phyloP scores from a whole-genome alignment of 2,888 invertebrate species.

The Zeuzera pyrina region DNA sequence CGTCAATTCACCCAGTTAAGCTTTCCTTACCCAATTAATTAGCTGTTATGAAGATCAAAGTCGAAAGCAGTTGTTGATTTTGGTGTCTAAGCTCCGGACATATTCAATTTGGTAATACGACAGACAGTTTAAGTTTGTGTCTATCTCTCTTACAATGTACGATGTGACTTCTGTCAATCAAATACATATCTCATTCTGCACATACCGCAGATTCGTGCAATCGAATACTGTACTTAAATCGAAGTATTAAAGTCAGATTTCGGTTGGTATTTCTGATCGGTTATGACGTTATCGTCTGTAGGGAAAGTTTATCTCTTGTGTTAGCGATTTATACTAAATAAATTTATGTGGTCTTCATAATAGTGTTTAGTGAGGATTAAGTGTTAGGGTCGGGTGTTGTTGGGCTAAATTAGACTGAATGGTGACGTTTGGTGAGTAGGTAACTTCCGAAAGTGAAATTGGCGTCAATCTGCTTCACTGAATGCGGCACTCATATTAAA shows the following conservation, averaged over 20 bases:
- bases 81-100: constrained; percentile 33
- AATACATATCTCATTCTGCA: constrained; percentile 37
- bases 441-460: constrained; percentile 36
- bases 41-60: constrained; percentile 64
- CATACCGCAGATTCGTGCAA: constrained; percentile 20
- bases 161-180: constrained; percentile 55
- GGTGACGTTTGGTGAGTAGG: constrained; percentile 41
- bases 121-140: constrained; percentile 55
- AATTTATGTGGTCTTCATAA: constrained; percentile 53
- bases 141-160: constrained; percentile 42
- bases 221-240: constrained; percentile 22
- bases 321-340: constrained; percentile 55
- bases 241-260: constrained; percentile 20
- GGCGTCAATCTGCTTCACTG: constrained; percentile 58
- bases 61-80: constrained; percentile 40
- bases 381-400: constrained; percentile 32
- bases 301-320: constrained; percentile 47
- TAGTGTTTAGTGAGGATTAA: constrained; percentile 60
- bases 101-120: constrained; percentile 23
- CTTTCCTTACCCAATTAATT: constrained; percentile 58
- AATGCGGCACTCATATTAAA: too few relatives aligned
- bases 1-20: constrained; percentile 52
- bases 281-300: constrained; percentile 23
- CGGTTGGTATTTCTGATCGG: constrained; percentile 11
- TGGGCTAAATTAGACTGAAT: constrained; percentile 34